Conservation (phyloP, 2,888 invertebrate genomes). For the Cacoxenus indagator region DNA sequence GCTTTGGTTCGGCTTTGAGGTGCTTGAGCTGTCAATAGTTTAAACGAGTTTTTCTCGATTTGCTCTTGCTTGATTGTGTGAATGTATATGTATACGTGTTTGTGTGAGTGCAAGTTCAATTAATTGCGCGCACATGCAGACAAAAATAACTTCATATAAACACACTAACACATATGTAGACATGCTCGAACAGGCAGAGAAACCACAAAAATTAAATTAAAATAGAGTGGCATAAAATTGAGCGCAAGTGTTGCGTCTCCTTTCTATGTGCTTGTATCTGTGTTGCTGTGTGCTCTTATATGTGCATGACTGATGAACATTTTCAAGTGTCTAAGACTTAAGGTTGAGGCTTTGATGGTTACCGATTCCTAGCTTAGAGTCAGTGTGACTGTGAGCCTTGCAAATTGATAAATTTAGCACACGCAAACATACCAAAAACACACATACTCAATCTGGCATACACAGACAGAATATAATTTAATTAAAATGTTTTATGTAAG, state of each 20-base stretch:
- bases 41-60: background rate
- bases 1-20: background rate
- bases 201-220: constrained; percentile 68
- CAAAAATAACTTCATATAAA: constrained; percentile 35
- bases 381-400: background rate
- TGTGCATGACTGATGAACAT: constrained; percentile 53
- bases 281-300: constrained; percentile 23
- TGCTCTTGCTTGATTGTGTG: background rate
- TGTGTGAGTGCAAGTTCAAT: constrained; percentile 63
- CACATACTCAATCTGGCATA: constrained; percentile 17
- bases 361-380: background rate
- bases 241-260: constrained; percentile 13
- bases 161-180: constrained; percentile 8
- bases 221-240: constrained; percentile 47
- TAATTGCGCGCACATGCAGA: constrained; percentile 64
- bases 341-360: no score
- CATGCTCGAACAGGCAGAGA: constrained; percentile 35
- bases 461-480: constrained; percentile 54
- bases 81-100: background rate
- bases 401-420: constrained; percentile 60
- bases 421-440: constrained; percentile 34
- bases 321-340: constrained; percentile 46
- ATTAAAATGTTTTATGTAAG: constrained; percentile 62
- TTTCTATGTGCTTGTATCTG: constrained; percentile 29
- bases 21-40: constrained; percentile 23